Evolutionary conservation across 2,797 vertebrate genomes (phyloP).

Genomic region (Holocentrus rufus): DNA sequence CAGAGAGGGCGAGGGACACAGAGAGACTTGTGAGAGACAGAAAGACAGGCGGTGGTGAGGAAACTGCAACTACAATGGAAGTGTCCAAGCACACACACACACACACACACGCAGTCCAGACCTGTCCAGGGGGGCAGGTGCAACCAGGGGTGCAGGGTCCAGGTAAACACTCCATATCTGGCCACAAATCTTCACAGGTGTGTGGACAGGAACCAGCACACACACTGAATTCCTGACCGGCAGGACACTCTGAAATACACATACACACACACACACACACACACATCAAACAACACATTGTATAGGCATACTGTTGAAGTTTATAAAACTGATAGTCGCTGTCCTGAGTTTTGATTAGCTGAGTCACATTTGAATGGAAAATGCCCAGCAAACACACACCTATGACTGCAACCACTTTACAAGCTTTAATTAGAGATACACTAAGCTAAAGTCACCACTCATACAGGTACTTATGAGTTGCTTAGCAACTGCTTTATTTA

Average conservation of each 20-base stretch:
- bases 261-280: neutral
- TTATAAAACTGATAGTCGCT: neutral
- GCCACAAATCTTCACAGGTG: constrained; percentile 85
- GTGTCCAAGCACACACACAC: neutral
- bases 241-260: constrained; percentile 83
- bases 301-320: too few species aligned
- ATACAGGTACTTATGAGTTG: neutral
- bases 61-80: neutral
- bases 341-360: neutral
- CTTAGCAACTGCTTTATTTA: neutral
- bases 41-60: neutral
- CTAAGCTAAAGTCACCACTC: neutral
- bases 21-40: neutral
- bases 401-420: neutral
- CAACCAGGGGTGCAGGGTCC: constrained; percentile 85
- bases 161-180: constrained; percentile 80
- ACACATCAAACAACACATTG: too few species aligned
- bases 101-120: constrained; percentile 56
- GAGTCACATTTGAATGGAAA: neutral
- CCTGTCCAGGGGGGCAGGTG: constrained; percentile 83
- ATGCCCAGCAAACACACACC: neutral
- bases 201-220: constrained; percentile 86
- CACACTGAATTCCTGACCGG: constrained; percentile 74
- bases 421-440: neutral
- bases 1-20: neutral